Percentiles rank a stretch among this genome's conserved stretches.
Evolutionary conservation across 1,140 invertebrate species (phyloP).

Genomic region (Drosophila gunungcola): DNA sequence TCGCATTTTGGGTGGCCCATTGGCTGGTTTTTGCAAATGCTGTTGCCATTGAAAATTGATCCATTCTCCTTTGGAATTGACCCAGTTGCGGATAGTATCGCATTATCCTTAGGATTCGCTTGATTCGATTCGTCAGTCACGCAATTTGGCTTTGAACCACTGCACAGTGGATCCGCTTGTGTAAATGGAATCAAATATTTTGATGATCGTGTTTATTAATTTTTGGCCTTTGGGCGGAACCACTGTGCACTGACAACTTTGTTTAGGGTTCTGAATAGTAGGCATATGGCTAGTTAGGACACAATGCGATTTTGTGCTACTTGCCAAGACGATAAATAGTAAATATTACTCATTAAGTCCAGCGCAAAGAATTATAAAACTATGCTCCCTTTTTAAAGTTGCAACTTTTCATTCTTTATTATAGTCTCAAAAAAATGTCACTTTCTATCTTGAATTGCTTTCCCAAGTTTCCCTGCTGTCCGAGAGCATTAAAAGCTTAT

Average conservation of each 20-base stretch:
- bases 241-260: conserved; percentile 10
- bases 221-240: too few relatives aligned
- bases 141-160: conserved; percentile 41
- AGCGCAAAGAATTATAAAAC: not conserved
- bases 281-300: conserved; percentile 10
- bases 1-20: conserved; percentile 64
- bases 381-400: not conserved
- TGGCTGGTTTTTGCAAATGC: not conserved
- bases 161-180: too few relatives aligned
- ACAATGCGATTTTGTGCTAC: conserved; percentile 3
- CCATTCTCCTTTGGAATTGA: conserved; percentile 42
- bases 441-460: not conserved
- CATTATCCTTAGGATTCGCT: conserved; percentile 34
- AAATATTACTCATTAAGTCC: too few relatives aligned
- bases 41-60: conserved; percentile 59
- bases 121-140: conserved; percentile 52
- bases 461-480: not conserved
- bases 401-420: not conserved
- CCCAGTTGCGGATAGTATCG: conserved; percentile 46
- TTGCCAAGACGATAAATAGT: not conserved
- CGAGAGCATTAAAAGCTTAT: conserved; percentile 21
- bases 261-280: conserved; percentile 1
- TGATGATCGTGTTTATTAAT: too few relatives aligned
- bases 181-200: too few relatives aligned
- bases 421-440: not conserved